A percentile compares a stretch with the other conserved stretches of the same genome.
Conservation (phyloP, 2,113 vertebrate genomes). For the Phalacrocorax pelagicus region DNA sequence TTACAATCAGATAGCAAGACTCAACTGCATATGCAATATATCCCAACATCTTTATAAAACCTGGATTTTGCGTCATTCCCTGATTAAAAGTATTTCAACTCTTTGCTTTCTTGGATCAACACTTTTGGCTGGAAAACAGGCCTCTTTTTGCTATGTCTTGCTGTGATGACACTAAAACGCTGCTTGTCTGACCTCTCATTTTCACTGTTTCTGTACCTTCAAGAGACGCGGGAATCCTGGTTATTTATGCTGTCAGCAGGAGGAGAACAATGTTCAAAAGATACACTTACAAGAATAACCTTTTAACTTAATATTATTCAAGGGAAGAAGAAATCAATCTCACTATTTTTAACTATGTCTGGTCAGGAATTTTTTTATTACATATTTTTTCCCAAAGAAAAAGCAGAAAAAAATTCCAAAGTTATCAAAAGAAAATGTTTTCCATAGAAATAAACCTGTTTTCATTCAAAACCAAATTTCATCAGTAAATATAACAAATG, state of each 20-base stretch:
- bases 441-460: neutral
- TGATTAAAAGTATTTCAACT: neutral
- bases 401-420: neutral
- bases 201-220: neutral
- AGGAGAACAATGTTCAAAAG: neutral
- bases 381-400: neutral
- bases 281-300: neutral
- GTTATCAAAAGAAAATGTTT: neutral
- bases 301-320: neutral
- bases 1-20: neutral
- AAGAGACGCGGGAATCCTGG: neutral
- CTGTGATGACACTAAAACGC: neutral
- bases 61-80: neutral
- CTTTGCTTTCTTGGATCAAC: neutral
- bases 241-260: neutral
- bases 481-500: neutral
- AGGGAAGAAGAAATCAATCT: neutral
- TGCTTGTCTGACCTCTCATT: neutral
- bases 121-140: neutral
- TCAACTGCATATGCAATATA: neutral
- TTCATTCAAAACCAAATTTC: neutral
- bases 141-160: neutral
- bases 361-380: neutral
- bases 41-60: neutral
- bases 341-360: neutral